Evolutionary conservation across 2,888 invertebrate species (phyloP).

Genomic region (Cremastinae sp.): DNA sequence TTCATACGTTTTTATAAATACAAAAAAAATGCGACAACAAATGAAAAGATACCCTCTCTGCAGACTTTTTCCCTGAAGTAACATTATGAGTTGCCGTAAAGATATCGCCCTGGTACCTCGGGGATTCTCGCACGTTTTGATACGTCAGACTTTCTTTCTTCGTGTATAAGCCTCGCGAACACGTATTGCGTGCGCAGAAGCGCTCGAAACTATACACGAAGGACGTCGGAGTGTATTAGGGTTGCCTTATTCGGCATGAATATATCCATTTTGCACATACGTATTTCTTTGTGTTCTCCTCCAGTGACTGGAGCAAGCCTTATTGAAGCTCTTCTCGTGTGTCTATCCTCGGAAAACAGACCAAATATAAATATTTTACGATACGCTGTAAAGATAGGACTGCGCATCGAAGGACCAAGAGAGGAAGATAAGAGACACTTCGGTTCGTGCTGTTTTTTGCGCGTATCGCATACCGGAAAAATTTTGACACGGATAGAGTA

Average conservation of each 20-base stretch:
- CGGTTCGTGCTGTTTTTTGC: conserved; percentile 17
- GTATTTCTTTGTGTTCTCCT: conserved; percentile 35
- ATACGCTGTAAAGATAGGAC: conserved; percentile 67
- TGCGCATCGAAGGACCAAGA: conserved; percentile 20
- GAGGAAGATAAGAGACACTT: too few species aligned
- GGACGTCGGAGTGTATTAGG: conserved; percentile 1
- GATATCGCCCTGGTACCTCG: conserved; percentile 47
- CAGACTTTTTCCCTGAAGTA: conserved; percentile 20
- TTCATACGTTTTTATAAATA: conserved; percentile 32
- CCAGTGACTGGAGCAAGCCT: conserved; percentile 14
- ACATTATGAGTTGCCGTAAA: conserved; percentile 61
- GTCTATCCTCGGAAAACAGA: conserved; percentile 65
- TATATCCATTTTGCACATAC: conserved; percentile 8
- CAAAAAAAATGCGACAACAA: conserved; percentile 29
- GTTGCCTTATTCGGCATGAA: conserved; percentile 1
- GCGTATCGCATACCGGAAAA: conserved; percentile 27
- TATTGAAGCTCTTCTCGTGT: conserved; percentile 24
- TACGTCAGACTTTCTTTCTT: conserved; percentile 18
- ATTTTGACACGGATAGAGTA: conserved; percentile 5
- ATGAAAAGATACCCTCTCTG: conserved; percentile 17
- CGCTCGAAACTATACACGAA: conserved; percentile 1
- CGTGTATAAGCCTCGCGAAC: neutral
- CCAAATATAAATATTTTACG: conserved; percentile 73
- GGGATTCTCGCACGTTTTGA: conserved; percentile 44
- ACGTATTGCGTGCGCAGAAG: conserved; percentile 2